Base-by-base conservation (phyloP, 2,113 vertebrate species). In the Alligator mississippiensis region DNA sequence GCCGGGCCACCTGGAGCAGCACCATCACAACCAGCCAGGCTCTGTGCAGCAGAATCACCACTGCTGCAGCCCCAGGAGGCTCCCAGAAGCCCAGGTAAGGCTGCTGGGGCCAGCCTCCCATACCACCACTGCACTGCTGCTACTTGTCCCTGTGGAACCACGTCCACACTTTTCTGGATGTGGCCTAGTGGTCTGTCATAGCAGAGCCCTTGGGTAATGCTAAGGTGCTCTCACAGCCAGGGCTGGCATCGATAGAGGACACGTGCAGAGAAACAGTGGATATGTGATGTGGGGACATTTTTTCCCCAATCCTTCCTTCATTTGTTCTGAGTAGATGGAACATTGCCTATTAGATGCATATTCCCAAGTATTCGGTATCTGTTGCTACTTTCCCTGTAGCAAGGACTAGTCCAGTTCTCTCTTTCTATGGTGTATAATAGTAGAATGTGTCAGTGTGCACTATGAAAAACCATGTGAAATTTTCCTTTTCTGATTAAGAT, bases 401-500 rank as follows among this genome's bases (percentile, higher is more conserved):
- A 82, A 9, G 0, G 0, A 11, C 10, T 2, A 38, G 74, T 64
- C 12, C 57, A 10, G 27, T 77, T 17, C 78, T 66, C 55, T 75
- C n/a, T 34, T 8, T 88, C 12, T 18, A 4, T 34, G 60, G 55
- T 61, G 47, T 84, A 8, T 9, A 74, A 12, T 54, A 9, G 4
- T n/a, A 68, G 21, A 84, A 3, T 77, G 21, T 15, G 47, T 18
- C 72, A 4, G 16, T 60, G 22, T 30, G 16, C 57, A 11, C 86
- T 72, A 27, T 87, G 12, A 57, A 74, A 85, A 6, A 27, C 80
- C 64, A 18, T 59, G 1, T 77, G 60, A 10, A 22, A 82, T 66
- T 58, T 55, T 64, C 85, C 76, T 89, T 76, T 88, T 76, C 38
- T 81, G 77, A 80, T 85, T 93, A 88, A n/a, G 58, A 77, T 54